phyloP scores from a whole-genome alignment of 2,113 vertebrate genomes.

The Ceratotherium simum region DNA sequence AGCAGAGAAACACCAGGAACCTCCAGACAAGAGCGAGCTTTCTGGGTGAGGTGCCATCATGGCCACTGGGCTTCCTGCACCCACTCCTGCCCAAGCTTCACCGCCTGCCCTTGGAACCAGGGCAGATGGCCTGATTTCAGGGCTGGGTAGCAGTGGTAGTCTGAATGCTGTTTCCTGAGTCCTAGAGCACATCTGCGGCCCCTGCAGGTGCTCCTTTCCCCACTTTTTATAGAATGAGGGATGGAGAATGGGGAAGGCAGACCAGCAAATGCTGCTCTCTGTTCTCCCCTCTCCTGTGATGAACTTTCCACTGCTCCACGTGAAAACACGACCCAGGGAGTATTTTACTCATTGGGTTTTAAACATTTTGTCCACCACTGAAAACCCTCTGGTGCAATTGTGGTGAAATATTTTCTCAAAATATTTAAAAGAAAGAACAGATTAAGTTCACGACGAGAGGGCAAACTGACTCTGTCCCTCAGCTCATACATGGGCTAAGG shows the following conservation, averaged over 20 bases:
- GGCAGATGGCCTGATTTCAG: not conserved
- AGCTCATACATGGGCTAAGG: not conserved
- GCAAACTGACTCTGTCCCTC: not conserved
- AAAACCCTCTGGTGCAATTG: not conserved
- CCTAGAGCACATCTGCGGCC: not conserved
- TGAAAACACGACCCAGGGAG: not conserved
- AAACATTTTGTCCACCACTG: not conserved
- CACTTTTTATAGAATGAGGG: not conserved
- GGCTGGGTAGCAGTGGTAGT: fast-evolving
- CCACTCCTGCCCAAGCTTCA: no score
- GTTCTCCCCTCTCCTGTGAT: not conserved
- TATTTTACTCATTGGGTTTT: not conserved
- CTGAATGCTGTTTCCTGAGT: not conserved
- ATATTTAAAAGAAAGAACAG: not conserved
- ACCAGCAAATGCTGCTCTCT: not conserved
- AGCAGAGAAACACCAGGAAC: not conserved
- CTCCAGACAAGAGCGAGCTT: not conserved
- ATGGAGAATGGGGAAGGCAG: not conserved
- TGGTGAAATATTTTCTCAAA: not conserved
- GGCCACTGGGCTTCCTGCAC: not conserved
- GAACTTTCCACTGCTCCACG: not conserved
- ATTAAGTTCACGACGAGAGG: not conserved
- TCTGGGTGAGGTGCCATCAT: not conserved
- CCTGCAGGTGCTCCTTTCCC: not conserved
- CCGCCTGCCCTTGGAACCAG: not conserved